These are phyloP conservation scores for Pelosia muscerda DNA, from an alignment of 2,888 invertebrate genomes.

Conservation along the genomic window DNA sequence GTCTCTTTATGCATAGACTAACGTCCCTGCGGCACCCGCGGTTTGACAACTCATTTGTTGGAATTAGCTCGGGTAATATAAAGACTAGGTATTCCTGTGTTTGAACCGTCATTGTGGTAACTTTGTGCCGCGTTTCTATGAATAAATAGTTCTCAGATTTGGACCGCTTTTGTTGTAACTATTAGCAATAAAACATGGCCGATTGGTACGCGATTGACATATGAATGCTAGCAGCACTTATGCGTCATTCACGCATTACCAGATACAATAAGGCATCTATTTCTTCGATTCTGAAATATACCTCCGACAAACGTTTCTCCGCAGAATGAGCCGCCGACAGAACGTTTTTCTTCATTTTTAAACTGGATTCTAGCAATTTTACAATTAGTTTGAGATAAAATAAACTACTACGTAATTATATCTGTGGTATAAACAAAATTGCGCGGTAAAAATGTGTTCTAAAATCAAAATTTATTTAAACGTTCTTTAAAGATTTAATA, in stretches of 20 bases:
- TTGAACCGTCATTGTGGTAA: not conserved
- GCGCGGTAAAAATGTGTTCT: not conserved
- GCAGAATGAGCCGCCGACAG: too few species aligned
- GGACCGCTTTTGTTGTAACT: not conserved
- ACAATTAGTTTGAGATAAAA: not conserved
- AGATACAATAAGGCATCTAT: not conserved
- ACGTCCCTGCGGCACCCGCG: conserved; percentile 40
- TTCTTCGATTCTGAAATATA: too few species aligned
- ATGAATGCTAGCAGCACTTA: not conserved
- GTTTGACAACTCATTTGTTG: conserved; percentile 45
- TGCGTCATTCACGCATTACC: not conserved
- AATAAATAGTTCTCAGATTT: not conserved
- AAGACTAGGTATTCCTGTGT: conserved; percentile 23
- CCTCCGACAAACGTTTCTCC: too few species aligned
- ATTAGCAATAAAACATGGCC: conserved; percentile 1
- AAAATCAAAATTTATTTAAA: conserved; percentile 39
- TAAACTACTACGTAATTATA: not conserved
- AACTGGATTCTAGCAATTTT: not conserved
- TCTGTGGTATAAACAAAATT: not conserved
- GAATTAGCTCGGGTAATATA: conserved; percentile 40
- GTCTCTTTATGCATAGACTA: conserved; percentile 46
- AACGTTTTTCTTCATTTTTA: not conserved
- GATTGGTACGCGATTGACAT: not conserved
- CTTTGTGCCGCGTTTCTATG: not conserved
- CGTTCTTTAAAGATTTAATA: conserved; percentile 42